phyloP scores from a whole-genome alignment of 2,797 vertebrate species.

The Manis pentadactyla region DNA sequence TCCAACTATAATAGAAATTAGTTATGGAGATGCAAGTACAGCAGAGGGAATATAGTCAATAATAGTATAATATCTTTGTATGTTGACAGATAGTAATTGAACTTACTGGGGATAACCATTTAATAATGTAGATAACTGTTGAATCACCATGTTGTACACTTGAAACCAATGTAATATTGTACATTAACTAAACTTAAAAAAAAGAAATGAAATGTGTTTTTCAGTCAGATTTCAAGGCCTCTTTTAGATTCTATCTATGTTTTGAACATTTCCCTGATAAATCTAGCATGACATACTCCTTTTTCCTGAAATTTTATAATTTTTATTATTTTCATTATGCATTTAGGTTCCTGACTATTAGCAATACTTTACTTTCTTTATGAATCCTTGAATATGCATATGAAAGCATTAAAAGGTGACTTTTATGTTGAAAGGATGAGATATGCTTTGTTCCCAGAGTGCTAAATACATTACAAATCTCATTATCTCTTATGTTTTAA shows the following conservation, averaged over 20 bases:
- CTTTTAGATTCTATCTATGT: neutral
- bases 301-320: neutral
- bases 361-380: neutral
- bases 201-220: neutral
- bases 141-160: too few species aligned
- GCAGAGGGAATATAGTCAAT: too few species aligned
- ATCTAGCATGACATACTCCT: neutral
- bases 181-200: too few species aligned
- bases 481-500: neutral
- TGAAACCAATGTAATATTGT: too few species aligned
- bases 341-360: neutral
- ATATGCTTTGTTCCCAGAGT: neutral
- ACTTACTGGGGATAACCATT: too few species aligned
- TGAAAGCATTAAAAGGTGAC: neutral
- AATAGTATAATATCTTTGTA: too few species aligned
- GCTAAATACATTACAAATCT: neutral
- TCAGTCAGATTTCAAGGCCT: neutral
- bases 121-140: too few species aligned
- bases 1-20: too few species aligned
- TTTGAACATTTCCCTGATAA: slow-evolving; percentile 28
- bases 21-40: too few species aligned
- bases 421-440: slow-evolving; percentile 22
- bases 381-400: neutral
- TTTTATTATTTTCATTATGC: slow-evolving; percentile 1
- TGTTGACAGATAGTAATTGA: too few species aligned